These are phyloP conservation scores for Cephus pygmeus DNA, from an alignment of 2,888 invertebrate species.

Conservation along the genomic window DNA sequence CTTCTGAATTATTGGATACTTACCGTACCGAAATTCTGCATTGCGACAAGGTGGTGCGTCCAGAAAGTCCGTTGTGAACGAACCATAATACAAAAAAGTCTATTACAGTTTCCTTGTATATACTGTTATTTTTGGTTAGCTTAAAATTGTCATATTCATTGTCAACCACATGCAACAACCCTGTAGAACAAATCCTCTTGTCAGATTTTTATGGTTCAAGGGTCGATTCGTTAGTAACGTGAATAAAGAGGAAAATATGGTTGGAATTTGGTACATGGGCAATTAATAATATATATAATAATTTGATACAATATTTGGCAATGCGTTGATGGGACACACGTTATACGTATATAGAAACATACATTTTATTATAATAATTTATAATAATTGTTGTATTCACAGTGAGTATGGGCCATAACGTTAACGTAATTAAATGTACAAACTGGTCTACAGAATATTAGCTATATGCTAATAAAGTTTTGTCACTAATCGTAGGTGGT, in stretches of 20 bases:
- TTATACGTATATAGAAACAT: conserved; percentile 51
- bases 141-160: not conserved
- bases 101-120: not conserved
- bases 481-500: conserved; percentile 44
- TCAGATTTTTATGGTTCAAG: not conserved
- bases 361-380: conserved; percentile 57
- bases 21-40: conserved; percentile 56
- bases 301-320: not conserved
- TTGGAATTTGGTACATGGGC: no score
- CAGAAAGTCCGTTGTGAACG: conserved; percentile 31
- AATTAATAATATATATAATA: no score
- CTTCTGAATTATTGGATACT: conserved; percentile 57
- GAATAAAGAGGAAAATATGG: no score
- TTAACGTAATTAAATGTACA: conserved; percentile 53
- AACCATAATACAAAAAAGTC: conserved; percentile 21
- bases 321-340: not conserved
- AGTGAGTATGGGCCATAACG: conserved; percentile 52
- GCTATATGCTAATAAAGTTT: conserved; percentile 38
- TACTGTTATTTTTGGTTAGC: no score
- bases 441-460: conserved; percentile 49
- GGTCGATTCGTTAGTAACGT: not conserved
- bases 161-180: not conserved
- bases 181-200: not conserved
- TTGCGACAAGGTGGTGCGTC: conserved; percentile 39
- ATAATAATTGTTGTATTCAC: conserved; percentile 56